Evolutionary conservation across 2,797 vertebrate species (phyloP), one percentile per base, ranked within the genome.

Genomic region (Margarornis squamiger): DNA sequence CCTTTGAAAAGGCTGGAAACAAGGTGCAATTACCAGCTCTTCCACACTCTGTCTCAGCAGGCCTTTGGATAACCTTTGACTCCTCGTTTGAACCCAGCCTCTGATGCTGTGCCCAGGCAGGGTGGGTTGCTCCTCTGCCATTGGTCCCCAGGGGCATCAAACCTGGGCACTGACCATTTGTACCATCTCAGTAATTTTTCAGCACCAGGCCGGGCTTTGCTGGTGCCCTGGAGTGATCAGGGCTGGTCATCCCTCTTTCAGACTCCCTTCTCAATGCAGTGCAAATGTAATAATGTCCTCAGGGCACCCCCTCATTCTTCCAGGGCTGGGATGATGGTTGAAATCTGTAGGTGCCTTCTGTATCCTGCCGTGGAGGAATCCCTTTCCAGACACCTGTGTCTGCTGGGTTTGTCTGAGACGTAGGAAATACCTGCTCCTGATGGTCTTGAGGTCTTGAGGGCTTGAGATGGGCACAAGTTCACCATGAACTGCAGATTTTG

Each of bases 81-180:
- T 0, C 1, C 55, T 76, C 34, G 1, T 20, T 32, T 48, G 48
- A 52, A 63, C 43, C 6, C 2, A 5, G 7, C 20, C 10, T 51
- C 43, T 54, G 45, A 12, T 34, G 36, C 41, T 59, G 51, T 67
- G 34, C 48, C 52, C 38, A 8, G 4, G 12, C 23, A 32, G 30
- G 29, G 17, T 9, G 21, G 4, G 10, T 7, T 61, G 23, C 20
- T 73, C 52, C 41, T 1, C 49, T 68, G 30, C 55, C 1, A 0
- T 15, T 29, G 27, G 12, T 72, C 6, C 23, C 43, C 34, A 38
- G 45, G 19, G 34, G n/a, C 26, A 57, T 26, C 59, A 63, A 57
- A 55, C 12, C 26, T 8, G 21, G 21, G 34, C 18, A 7, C 2
- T 20, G 46, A 51, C 39, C 0, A 0, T 52, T 79, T 57, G 26